Conservation (phyloP, 2,888 invertebrate species). For the Agapostemon virescens region DNA sequence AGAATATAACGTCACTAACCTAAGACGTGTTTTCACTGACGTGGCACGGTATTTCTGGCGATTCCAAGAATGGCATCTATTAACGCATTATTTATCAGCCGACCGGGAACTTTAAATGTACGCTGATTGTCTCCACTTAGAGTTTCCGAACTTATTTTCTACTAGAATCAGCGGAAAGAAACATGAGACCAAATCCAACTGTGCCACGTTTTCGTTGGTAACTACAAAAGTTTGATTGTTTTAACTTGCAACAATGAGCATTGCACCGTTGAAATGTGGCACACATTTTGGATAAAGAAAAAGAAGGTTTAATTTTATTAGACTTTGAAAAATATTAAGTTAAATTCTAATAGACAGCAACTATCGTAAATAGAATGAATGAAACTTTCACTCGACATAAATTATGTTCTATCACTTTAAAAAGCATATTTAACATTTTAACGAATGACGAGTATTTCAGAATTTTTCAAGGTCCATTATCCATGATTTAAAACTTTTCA, state of each 20-base stretch:
- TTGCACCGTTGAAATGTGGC: neutral
- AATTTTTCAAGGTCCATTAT: no score
- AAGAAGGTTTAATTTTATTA: neutral
- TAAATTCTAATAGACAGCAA: no score
- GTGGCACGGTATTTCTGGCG: neutral
- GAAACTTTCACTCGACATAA: neutral
- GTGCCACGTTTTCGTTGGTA: neutral
- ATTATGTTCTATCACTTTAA: neutral
- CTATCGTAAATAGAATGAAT: neutral
- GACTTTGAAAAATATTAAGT: neutral
- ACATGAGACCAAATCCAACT: neutral
- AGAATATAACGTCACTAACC: neutral
- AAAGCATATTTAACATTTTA: no score
- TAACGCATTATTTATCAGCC: slow-evolving; percentile 25
- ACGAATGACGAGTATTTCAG: no score
- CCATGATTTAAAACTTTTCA: no score
- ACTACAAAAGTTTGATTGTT: slow-evolving; percentile 1
- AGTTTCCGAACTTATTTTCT: slow-evolving; percentile 1
- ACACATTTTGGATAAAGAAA: neutral
- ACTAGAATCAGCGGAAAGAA: neutral
- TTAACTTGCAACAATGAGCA: neutral
- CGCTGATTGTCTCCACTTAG: neutral
- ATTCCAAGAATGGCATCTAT: slow-evolving; percentile 6
- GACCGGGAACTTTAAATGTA: slow-evolving; percentile 5
- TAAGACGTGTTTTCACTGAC: neutral